Percentiles rank a stretch among this genome's conserved stretches.
Conservation (phyloP, 1,140 invertebrate species). For the Hypsibius dujardini region DNA sequence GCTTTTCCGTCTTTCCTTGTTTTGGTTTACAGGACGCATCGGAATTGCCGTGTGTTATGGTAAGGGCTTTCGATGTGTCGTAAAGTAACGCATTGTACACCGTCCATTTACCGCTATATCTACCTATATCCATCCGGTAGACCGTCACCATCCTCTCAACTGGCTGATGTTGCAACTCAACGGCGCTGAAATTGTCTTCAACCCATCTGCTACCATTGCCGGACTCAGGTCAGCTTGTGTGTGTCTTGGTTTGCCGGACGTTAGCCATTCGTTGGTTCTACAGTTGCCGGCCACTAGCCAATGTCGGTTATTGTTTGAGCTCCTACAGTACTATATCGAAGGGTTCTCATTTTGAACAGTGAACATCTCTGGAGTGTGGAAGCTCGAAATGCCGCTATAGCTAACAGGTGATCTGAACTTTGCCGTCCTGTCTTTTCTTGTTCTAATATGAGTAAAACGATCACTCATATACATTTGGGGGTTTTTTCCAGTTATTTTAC, state of each 20-base stretch:
- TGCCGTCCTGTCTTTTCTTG: too few species aligned
- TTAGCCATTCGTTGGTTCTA: conserved; percentile 10
- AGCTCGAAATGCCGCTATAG: conserved; percentile 86
- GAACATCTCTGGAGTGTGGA: conserved; percentile 91
- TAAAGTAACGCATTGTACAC: too few species aligned
- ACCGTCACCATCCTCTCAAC: conserved; percentile 88
- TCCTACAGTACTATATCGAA: neutral
- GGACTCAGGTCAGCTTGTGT: conserved; percentile 38
- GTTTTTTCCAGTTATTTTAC: conserved; percentile 50
- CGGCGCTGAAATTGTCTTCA: conserved; percentile 97
- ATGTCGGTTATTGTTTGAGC: conserved; percentile 18
- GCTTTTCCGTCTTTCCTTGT: neutral
- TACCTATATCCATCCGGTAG: conserved; percentile 29
- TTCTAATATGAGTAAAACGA: too few species aligned
- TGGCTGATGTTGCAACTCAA: conserved; percentile 94
- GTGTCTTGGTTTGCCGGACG: neutral
- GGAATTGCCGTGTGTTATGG: conserved; percentile 88
- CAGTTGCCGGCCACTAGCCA: neutral
- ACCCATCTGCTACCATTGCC: conserved; percentile 85
- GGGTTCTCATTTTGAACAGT: conserved; percentile 36
- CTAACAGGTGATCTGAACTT: conserved; percentile 46
- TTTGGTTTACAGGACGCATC: conserved; percentile 35
- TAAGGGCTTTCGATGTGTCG: neutral
- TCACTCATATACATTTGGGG: neutral
- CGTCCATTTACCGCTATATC: too few species aligned